Evolutionary conservation across 64 coral and sea anemone species (phyloP).

Genomic region (Exaiptasia diaphana): DNA sequence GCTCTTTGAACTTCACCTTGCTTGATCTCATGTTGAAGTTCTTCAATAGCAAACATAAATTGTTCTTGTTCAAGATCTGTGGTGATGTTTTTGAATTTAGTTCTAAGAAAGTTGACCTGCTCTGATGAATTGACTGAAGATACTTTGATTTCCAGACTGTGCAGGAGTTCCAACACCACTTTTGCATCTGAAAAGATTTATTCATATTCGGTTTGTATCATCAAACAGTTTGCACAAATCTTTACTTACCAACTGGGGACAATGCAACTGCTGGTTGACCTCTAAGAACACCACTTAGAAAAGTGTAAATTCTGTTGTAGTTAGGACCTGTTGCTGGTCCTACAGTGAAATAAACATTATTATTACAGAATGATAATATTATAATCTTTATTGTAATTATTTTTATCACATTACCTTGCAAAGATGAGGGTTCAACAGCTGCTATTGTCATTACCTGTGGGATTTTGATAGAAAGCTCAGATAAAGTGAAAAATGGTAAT

Average conservation of each 20-base stretch:
- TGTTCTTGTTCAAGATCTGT: background rate
- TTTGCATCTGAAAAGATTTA: slow-evolving; percentile 41
- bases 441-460: slow-evolving; percentile 62
- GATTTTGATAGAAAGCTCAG: too few species aligned
- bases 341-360: background rate
- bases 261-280: slow-evolving; percentile 1
- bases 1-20: background rate
- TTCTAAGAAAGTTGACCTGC: background rate
- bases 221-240: background rate
- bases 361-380: background rate
- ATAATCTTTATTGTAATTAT: too few species aligned
- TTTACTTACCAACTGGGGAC: slow-evolving; percentile 35
- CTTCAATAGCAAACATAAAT: background rate
- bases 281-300: slow-evolving; percentile 37
- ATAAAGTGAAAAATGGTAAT: too few species aligned
- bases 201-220: too few species aligned
- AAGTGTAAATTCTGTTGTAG: slow-evolving; percentile 46
- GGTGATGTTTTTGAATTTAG: background rate
- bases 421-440: slow-evolving; percentile 41
- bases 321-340: background rate
- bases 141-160: slow-evolving; percentile 22
- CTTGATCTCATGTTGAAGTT: background rate
- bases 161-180: slow-evolving; percentile 48
- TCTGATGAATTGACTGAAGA: background rate
- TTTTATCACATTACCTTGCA: background rate